phyloP scores from a whole-genome alignment of 92 coral and sea anemone species.

The Porites lobata region DNA sequence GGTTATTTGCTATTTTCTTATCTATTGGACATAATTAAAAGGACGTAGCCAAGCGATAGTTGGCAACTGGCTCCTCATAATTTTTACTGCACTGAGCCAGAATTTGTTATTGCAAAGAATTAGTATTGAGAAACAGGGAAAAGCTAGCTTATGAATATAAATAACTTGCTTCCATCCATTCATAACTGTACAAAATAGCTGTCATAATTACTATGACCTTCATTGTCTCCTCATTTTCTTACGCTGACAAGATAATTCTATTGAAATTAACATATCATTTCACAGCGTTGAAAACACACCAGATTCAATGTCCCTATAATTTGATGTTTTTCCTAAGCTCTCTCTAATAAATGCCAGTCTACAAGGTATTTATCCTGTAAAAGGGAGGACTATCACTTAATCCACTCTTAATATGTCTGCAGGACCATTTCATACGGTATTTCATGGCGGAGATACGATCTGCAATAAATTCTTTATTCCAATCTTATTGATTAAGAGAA shows the following conservation, averaged over 20 bases:
- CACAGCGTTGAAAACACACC: constrained; percentile 12
- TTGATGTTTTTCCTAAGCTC: neutral
- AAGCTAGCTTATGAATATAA: neutral
- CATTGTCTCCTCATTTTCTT: neutral
- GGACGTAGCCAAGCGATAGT: no score
- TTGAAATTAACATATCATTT: constrained; percentile 24
- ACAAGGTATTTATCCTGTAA: neutral
- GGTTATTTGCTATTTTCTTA: neutral
- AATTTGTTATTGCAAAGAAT: neutral
- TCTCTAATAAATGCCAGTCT: neutral
- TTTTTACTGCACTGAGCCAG: neutral
- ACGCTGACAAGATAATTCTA: constrained; percentile 16
- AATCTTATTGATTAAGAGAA: no score
- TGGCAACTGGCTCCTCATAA: no score
- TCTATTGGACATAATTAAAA: neutral
- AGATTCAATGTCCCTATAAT: neutral
- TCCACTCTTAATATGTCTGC: neutral
- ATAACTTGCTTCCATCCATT: neutral
- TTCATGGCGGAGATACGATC: no score
- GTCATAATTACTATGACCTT: neutral
- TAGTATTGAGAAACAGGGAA: neutral
- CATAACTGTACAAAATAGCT: neutral
- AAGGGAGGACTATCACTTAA: no score
- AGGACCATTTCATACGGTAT: neutral
- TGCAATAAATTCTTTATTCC: no score